Base-by-base conservation (phyloP, 1,140 invertebrate species). In the Hylaeus volcanicus region DNA sequence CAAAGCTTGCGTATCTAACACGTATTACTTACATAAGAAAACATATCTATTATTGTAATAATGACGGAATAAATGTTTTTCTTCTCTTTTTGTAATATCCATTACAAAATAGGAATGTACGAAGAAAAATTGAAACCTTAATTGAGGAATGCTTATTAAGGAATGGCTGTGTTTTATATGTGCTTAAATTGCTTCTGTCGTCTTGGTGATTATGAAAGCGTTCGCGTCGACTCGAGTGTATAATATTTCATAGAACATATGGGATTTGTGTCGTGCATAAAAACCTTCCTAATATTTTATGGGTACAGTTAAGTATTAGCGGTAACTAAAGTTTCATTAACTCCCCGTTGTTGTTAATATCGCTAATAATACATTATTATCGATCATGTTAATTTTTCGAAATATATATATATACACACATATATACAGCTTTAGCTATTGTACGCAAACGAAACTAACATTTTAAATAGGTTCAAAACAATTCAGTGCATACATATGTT, bases 401-500 rank as follows among this genome's bases (percentile, higher is more conserved):
- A 48, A 48, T 26, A 60, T 69, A 60, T 51, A 41, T 48, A 53
- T 37, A 58, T 51, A 26, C 26, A 48, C 14, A 60, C 61, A 60
- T 51, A 41, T 48, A 53, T 37, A 58, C 53, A 53, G 63, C 76
- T 86, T 80, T 55, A 79, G 58, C 60, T 83, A 71, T 51, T 77
- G 41, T 79, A 66, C 55, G 39, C 65, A 51, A 56, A 48, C 39
- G 39, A 65, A n/a, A 45, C 8, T 74, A 51, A n/a, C 4, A 15
- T 2, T 65, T 61, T 9, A 74, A 64, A 5, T 53, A 55, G 69
- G 82, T 85, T 39, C 69, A 69, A 79, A 79, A 41, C 86, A 78
- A 87, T 58, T 61, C 8, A 68, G 45, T 81, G 43, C 58, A 74
- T 81, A 51, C 9, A 51, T 51, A 65, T 83, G 53, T 89, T 90